Percentiles rank a stretch among this genome's conserved stretches.
Evolutionary conservation across 1,140 invertebrate genomes (phyloP).

Genomic region (Apis florea): DNA sequence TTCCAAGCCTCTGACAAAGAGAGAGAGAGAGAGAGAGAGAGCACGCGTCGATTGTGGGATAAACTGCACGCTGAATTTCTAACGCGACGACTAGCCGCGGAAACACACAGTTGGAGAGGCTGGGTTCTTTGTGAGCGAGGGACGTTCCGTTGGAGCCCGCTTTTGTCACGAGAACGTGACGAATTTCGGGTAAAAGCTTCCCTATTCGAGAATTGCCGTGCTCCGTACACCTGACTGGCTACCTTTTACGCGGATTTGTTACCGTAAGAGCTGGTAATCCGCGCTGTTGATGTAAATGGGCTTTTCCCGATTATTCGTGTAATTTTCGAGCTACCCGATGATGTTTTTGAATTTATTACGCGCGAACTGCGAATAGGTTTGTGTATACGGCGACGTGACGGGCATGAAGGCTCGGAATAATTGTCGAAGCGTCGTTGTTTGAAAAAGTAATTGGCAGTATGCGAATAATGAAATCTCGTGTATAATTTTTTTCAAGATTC

Average conservation of each 20-base stretch:
- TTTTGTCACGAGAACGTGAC: slow-evolving; percentile 25
- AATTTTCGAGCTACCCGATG: not conserved
- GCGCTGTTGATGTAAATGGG: slow-evolving; percentile 1
- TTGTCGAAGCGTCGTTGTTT: too few relatives aligned
- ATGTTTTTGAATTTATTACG: not conserved
- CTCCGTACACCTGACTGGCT: not conserved
- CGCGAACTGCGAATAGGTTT: too few relatives aligned
- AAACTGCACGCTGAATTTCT: slow-evolving; percentile 37
- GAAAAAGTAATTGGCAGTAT: too few relatives aligned
- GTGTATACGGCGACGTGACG: too few relatives aligned
- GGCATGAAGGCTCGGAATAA: too few relatives aligned
- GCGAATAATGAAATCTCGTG: too few relatives aligned
- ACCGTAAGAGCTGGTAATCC: not conserved
- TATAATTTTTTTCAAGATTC: too few relatives aligned
- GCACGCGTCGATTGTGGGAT: slow-evolving; percentile 14
- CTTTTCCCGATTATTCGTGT: not conserved
- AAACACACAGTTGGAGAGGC: not conserved
- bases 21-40: too few relatives aligned
- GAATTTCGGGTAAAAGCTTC: slow-evolving; percentile 30
- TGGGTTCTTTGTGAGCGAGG: slow-evolving; percentile 11
- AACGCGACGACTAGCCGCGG: not conserved
- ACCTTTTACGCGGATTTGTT: slow-evolving; percentile 1
- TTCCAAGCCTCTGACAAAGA: not conserved
- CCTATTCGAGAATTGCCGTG: not conserved
- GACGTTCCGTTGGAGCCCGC: not conserved